Conservation (phyloP, 1,140 invertebrate species). For the Bactericera cockerelli region DNA sequence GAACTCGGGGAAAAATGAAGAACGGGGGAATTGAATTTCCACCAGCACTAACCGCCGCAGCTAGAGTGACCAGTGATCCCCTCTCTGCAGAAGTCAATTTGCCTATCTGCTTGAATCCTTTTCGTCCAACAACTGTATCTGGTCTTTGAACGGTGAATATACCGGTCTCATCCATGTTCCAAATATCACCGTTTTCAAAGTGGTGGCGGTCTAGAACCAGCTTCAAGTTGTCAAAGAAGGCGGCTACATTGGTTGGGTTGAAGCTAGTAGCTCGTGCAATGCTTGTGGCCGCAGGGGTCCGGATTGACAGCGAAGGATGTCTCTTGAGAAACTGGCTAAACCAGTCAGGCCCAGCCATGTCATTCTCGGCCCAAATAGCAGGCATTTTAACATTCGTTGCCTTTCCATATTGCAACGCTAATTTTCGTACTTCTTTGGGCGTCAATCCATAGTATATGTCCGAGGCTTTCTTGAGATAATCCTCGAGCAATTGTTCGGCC, state of each 20-base stretch:
- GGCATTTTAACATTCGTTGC: constrained; percentile 26
- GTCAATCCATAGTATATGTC: constrained; percentile 28
- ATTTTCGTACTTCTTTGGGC: constrained; percentile 27
- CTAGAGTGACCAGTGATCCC: constrained; percentile 30
- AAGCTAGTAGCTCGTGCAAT: constrained; percentile 31
- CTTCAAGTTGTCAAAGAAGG: constrained; percentile 26
- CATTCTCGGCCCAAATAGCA: constrained; percentile 24
- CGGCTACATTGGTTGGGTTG: constrained; percentile 30
- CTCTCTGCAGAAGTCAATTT: constrained; percentile 30
- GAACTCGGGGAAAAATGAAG: constrained; percentile 29
- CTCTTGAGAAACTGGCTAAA: constrained; percentile 31
- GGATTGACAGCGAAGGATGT: constrained; percentile 29
- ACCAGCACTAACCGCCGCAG: constrained; percentile 26
- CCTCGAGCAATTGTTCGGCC: constrained; percentile 20
- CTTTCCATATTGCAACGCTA: constrained; percentile 28
- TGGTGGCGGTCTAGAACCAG: constrained; percentile 24
- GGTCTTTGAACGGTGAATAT: constrained; percentile 29
- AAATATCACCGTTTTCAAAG: constrained; percentile 26
- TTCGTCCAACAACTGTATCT: constrained; percentile 24
- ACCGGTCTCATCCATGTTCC: constrained; percentile 34
- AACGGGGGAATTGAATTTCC: constrained; percentile 30
- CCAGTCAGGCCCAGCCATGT: constrained; percentile 31
- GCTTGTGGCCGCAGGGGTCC: constrained; percentile 30
- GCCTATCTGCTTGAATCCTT: constrained; percentile 31
- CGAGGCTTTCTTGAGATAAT: constrained; percentile 24